These are phyloP conservation scores for Drosophila greeni DNA, from an alignment of 2,888 invertebrate species.

Conservation along the genomic window DNA sequence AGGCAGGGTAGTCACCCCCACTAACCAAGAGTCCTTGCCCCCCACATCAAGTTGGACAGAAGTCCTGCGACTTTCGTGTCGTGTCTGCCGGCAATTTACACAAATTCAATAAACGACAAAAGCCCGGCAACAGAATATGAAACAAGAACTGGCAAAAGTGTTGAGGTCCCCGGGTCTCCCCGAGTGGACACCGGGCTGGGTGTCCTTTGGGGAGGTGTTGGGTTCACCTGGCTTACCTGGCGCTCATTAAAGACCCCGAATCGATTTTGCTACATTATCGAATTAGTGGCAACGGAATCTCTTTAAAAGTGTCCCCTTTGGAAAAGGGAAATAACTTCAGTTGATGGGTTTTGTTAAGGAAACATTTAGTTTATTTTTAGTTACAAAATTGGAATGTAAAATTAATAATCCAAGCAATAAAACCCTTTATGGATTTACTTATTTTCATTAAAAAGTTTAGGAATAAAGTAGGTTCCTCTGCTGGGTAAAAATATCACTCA, in stretches of 20 bases:
- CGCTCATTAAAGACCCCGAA: constrained; percentile 35
- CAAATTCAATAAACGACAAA: constrained; percentile 61
- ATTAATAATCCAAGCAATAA: neutral
- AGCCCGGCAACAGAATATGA: constrained; percentile 22
- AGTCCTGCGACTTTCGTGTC: constrained; percentile 39
- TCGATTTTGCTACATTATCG: constrained; percentile 42
- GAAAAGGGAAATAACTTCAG: neutral
- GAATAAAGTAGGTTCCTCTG: too few relatives aligned
- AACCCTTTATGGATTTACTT: neutral
- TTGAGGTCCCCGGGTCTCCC: constrained; percentile 15
- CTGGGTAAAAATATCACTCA: too few relatives aligned
- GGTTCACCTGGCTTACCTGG: constrained; percentile 4
- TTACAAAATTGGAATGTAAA: too few relatives aligned
- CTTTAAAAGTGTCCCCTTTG: neutral
- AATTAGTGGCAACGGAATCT: constrained; percentile 22
- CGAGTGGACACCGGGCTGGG: neutral
- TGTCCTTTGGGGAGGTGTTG: neutral
- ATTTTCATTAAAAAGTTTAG: too few relatives aligned
- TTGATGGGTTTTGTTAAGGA: too few relatives aligned
- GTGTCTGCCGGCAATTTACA: constrained; percentile 66
- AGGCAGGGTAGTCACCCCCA: constrained; percentile 15
- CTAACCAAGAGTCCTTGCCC: neutral
- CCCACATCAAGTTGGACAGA: constrained; percentile 5
- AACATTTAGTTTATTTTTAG: too few relatives aligned
- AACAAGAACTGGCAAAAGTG: constrained; percentile 34